These are phyloP conservation scores for Escarpia spicata DNA, from an alignment of 2,888 invertebrate species.

Conservation along the genomic window DNA sequence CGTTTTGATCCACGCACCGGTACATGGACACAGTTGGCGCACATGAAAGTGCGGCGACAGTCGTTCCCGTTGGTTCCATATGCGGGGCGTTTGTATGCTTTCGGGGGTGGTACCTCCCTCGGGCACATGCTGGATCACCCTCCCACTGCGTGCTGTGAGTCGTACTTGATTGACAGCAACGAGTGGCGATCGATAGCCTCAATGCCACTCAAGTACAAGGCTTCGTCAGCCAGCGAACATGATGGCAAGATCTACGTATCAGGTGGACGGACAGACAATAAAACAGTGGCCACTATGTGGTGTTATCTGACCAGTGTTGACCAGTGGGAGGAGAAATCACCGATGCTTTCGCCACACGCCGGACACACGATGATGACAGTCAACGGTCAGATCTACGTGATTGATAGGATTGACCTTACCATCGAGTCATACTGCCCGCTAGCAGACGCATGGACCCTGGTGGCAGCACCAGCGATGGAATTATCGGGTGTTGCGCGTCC, in stretches of 20 bases:
- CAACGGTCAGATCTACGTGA: constrained; percentile 26
- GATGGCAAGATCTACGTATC: constrained; percentile 33
- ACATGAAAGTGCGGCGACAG: constrained; percentile 33
- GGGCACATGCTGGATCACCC: constrained; percentile 33
- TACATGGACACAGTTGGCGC: constrained; percentile 32
- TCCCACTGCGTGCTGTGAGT: constrained; percentile 34
- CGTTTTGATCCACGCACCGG: constrained; percentile 33
- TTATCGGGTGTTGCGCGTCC: constrained; percentile 34
- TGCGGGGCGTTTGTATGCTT: constrained; percentile 31
- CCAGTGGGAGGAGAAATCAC: constrained; percentile 29
- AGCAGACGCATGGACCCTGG: constrained; percentile 31
- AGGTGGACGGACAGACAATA: constrained; percentile 33
- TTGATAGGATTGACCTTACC: constrained; percentile 30
- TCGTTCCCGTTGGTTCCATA: constrained; percentile 35
- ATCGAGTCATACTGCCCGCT: constrained; percentile 28
- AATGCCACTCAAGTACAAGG: constrained; percentile 32
- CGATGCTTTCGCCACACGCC: constrained; percentile 34
- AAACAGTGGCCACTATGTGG: constrained; percentile 33
- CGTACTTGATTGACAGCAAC: constrained; percentile 34
- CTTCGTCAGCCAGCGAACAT: constrained; percentile 31
- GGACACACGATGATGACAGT: constrained; percentile 35
- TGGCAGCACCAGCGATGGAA: constrained; percentile 17
- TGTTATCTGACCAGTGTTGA: constrained; percentile 30
- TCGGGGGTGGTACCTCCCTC: constrained; percentile 34
- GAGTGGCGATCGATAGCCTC: constrained; percentile 31